Evolutionary conservation across 2,797 vertebrate species (phyloP), one percentile per base, ranked within the genome.

Genomic region (Tadarida brasiliensis): DNA sequence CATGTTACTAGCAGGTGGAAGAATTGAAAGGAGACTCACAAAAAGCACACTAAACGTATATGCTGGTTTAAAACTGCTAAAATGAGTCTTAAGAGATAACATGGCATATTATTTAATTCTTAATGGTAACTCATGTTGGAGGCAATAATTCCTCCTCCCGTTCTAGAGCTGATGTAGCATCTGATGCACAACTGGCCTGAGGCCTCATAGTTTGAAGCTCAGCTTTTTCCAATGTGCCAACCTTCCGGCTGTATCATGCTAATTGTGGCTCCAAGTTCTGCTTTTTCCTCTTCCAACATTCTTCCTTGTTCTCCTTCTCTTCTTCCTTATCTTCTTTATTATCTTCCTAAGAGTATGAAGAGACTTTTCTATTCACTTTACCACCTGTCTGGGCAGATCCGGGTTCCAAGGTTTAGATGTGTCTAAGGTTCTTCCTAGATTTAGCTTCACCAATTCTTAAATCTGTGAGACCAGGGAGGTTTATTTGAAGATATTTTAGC

Each of bases 41-140:
- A 87, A 96, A 80, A 87, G 15, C 22, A 30, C 5, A 19, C 63
- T 77, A 76, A 84, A n/a, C 35, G 7, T 78, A 9, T 7, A n/a
- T 70, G 17, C 24, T 65, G 11, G n/a, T 63, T 96, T 59, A 77
- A 85, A 90, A 44, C 67, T 90, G 12, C 44, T 90, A 47, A 83
- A 92, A 70, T 63, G 22, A 74, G 17, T 81, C 39, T 49, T 76
- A 28, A 85, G 39, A 85, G 14, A 68, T 92, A 81, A 63, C 3
- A 44, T 8, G 11, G 9, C 5, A 11, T 47, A 47, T 87, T 26
- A 70, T 87, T 95, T 71, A 63, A 68, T 57, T 89, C 17, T 63
- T 78, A 81, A 81, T 14, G n/a, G 22, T 59, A 59, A 56, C n/a
- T 4, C n/a, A 86, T 1, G 4, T n/a, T 85, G 56, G 80, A 56